Evolutionary conservation across 2,113 vertebrate genomes (phyloP).

Genomic region (Lichenostomus cassidix): DNA sequence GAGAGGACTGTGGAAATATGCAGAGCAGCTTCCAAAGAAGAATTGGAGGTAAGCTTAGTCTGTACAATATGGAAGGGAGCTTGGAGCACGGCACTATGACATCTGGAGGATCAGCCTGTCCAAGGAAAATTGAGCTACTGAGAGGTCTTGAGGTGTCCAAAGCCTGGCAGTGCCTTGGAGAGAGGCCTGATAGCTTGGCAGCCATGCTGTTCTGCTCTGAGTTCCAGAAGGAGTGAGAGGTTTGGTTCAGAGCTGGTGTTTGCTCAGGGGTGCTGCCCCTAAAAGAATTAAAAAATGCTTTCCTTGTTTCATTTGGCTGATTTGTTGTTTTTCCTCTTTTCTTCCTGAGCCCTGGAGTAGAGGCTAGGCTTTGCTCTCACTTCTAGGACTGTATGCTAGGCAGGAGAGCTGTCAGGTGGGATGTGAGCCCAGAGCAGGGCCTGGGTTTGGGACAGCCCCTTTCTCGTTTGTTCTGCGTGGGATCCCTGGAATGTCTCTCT

Average conservation of each 20-base stretch:
- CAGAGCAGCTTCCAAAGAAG: background rate
- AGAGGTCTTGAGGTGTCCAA: background rate
- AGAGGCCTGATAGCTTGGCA: background rate
- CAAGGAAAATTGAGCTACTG: background rate
- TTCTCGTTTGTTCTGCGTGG: background rate
- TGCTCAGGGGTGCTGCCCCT: background rate
- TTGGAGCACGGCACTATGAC: background rate
- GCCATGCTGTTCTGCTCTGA: background rate
- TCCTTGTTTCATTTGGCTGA: background rate
- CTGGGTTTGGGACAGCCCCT: background rate
- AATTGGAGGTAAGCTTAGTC: background rate
- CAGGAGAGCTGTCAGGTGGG: background rate
- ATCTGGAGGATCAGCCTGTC: background rate
- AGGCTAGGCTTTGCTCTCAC: background rate
- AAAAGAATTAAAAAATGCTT: background rate
- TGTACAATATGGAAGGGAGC: background rate
- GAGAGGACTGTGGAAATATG: background rate
- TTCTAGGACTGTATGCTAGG: background rate
- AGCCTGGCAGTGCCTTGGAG: background rate
- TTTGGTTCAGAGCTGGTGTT: background rate
- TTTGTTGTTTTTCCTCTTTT: background rate
- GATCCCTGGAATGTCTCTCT: background rate
- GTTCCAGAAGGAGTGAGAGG: background rate
- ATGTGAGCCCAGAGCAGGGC: background rate
- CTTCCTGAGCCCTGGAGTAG: background rate